These are phyloP conservation scores for Pygathrix nemaeus DNA, from an alignment of 2,113 vertebrate species.

Conservation along the genomic window DNA sequence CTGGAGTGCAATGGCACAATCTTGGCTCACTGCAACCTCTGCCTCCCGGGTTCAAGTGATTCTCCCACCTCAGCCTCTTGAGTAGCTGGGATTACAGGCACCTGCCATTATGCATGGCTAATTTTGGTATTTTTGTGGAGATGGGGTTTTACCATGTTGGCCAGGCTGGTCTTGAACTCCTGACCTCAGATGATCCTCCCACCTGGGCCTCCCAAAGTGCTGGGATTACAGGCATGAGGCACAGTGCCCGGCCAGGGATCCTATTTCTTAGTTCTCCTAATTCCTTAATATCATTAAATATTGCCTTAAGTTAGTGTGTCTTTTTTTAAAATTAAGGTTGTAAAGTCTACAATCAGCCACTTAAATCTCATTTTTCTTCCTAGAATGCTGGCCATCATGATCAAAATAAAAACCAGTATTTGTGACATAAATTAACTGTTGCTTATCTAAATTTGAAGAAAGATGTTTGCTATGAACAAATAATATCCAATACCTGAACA, in stretches of 20 bases:
- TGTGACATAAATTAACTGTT: background rate
- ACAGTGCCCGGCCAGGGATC: background rate
- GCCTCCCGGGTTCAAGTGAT: no score
- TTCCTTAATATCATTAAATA: slow-evolving; percentile 2
- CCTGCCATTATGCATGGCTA: no score
- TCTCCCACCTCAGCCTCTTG: no score
- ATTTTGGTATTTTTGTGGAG: no score
- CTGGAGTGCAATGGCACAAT: no score
- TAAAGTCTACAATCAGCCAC: background rate
- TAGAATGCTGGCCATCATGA: background rate
- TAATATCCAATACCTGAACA: background rate
- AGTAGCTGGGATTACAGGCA: no score
- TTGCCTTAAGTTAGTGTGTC: background rate
- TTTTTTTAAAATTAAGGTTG: slow-evolving; percentile 10
- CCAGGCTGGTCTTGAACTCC: no score
- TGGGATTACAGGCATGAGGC: no score
- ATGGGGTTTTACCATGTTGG: no score
- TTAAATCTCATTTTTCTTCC: slow-evolving; percentile 42
- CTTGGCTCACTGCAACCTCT: no score
- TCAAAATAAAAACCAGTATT: slow-evolving; percentile 21
- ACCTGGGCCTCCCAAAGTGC: no score
- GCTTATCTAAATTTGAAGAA: slow-evolving; percentile 24
- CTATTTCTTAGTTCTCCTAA: background rate
- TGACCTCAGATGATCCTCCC: no score
- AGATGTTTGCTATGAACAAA: background rate